Evolutionary conservation across 1,140 invertebrate species (phyloP).

Genomic region (Melanaphis sacchari): DNA sequence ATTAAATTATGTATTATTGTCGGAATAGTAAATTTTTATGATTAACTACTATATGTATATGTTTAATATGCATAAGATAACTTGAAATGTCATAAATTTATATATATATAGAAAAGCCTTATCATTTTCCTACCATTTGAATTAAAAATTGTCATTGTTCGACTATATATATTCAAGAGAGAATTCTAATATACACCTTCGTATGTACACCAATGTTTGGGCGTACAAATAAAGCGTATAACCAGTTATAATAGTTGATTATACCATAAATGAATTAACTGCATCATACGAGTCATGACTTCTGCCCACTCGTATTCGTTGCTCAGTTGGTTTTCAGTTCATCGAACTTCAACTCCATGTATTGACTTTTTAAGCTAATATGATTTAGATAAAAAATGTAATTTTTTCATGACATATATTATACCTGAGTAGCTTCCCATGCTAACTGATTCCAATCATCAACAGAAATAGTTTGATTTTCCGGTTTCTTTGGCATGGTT

Average conservation of each 20-base stretch:
- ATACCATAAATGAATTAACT: slow-evolving; percentile 51
- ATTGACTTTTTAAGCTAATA: neutral
- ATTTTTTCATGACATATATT: neutral
- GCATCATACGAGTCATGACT: slow-evolving; percentile 38
- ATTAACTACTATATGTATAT: neutral
- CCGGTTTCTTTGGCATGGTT: slow-evolving; percentile 69
- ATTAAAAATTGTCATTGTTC: slow-evolving; percentile 7
- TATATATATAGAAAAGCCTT: neutral
- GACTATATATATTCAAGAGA: neutral
- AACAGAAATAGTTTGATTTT: slow-evolving; percentile 62
- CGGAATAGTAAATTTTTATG: neutral
- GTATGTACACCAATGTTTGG: slow-evolving; percentile 51
- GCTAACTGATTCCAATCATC: slow-evolving; percentile 68
- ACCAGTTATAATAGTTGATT: slow-evolving; percentile 34
- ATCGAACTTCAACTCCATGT: slow-evolving; percentile 37
- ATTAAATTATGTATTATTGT: neutral
- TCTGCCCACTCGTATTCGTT: slow-evolving; percentile 30
- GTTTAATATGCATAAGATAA: neutral
- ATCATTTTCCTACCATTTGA: neutral
- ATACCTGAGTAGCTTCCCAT: slow-evolving; percentile 70
- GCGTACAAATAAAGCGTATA: slow-evolving; percentile 22
- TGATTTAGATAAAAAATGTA: neutral
- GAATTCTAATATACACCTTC: slow-evolving; percentile 1
- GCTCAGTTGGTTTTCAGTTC: slow-evolving; percentile 8
- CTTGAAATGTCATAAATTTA: neutral